Percentiles rank a stretch among this genome's conserved stretches.
These are phyloP conservation scores for Grallaria varia DNA, from an alignment of 2,113 vertebrate species.

Conservation along the genomic window DNA sequence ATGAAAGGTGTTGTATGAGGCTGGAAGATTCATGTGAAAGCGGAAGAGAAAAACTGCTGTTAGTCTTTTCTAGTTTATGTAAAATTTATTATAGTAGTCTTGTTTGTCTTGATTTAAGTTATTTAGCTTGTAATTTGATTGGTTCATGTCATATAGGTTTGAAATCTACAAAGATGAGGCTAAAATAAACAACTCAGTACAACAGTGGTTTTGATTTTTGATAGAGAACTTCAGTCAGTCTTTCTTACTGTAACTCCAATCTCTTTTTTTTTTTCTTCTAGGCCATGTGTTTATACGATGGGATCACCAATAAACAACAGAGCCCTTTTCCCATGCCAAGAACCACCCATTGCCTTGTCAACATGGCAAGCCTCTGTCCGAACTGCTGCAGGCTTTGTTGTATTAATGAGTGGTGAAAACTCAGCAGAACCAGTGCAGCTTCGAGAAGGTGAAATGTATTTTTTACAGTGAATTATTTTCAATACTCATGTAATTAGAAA, in stretches of 20 bases:
- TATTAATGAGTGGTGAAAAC: slow-evolving; percentile 95
- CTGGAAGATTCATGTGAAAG: background rate
- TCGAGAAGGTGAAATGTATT: slow-evolving; percentile 76
- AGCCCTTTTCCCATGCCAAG: slow-evolving; percentile 97
- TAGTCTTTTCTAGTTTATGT: background rate
- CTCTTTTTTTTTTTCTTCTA: slow-evolving; percentile 74
- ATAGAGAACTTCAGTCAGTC: background rate
- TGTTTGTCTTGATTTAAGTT: background rate
- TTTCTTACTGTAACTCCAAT: background rate
- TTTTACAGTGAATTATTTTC: slow-evolving; percentile 23
- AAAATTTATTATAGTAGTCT: background rate
- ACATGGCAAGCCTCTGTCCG: slow-evolving; percentile 91
- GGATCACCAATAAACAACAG: slow-evolving; percentile 98
- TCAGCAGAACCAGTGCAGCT: slow-evolving; percentile 77
- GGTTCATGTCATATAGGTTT: background rate
- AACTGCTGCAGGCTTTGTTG: slow-evolving; percentile 84
- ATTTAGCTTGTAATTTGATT: background rate
- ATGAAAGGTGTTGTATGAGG: background rate
- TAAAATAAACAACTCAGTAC: background rate
- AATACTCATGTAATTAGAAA: background rate
- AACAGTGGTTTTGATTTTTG: background rate
- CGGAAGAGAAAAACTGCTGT: background rate
- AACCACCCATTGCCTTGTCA: slow-evolving; percentile 96
- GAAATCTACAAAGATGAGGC: background rate
- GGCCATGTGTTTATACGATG: slow-evolving; percentile 92